Base-by-base conservation (phyloP, 1,140 invertebrate species). In the Heliconius congener region DNA sequence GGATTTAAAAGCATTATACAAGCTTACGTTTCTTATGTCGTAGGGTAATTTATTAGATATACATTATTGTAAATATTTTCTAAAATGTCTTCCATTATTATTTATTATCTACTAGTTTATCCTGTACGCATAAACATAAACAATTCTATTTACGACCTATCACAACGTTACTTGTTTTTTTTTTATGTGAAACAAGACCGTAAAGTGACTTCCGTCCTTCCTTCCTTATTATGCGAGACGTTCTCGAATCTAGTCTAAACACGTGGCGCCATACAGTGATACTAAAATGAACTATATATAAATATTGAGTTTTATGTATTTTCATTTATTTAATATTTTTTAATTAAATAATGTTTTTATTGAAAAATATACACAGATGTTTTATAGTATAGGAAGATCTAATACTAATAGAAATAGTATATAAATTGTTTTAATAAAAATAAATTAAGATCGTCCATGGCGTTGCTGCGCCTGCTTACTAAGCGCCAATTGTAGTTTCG, bases 211-310 rank as follows among this genome's bases (percentile, higher is more conserved):
- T 66, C 60, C 60, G 60, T 66, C 13, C 60, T 66, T 66, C 60
- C 60, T 66, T 66, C 60, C 60, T 66, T 66, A 66, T 66, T 66
- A 30, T 66, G 55, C n/a, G 27, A 66, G 60, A 30, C 27, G 60
- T 66, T 66, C n/a, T 6, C 27, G 55, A 6, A 8, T 23, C n/a
- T 57, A 57, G 27, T 30, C 60, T 66, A 66, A 66, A 66, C 60
- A 66, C 3, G 60, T 66, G 60, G 60, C 60, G 60, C 60, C 60
- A 66, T 30, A 60, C 57, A 27, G 60, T 16, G 60, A 18, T 30
- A 30, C 16, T 66, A 66, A 66, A 66, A 30, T 13, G 60, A 66
- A 66, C 27, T 66, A 66, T 11, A 23, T 23, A 23, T 23, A 23
- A 16, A 23, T 30, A 66, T 66, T 27, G 30, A 34, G 3, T 34